phyloP scores from a whole-genome alignment of 2,797 vertebrate species.

The Spinibarbus caldwelli region DNA sequence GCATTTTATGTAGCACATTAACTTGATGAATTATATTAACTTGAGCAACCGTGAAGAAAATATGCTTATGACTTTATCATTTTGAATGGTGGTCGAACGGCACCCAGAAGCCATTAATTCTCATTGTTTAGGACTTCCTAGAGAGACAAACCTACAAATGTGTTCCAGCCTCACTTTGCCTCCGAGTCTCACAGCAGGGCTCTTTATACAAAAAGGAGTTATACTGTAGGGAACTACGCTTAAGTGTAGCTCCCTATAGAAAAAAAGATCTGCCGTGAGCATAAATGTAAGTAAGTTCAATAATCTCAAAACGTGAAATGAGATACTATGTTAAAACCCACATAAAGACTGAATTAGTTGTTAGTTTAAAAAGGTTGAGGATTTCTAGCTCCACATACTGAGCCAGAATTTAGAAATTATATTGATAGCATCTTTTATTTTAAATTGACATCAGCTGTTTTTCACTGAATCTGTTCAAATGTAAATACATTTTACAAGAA shows the following conservation, averaged over 20 bases:
- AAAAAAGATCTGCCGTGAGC: neutral
- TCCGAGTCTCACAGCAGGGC: conserved; percentile 1
- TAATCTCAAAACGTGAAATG: neutral
- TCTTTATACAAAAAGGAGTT: neutral
- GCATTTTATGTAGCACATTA: conserved; percentile 57
- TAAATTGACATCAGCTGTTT: too few species aligned
- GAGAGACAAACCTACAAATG: conserved; percentile 17
- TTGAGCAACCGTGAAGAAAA: conserved; percentile 56
- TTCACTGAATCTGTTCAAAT: too few species aligned
- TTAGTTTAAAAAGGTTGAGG: neutral
- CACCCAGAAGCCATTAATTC: conserved; percentile 33
- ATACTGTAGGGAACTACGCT: neutral
- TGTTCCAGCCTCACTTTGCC: neutral
- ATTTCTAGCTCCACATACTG: neutral
- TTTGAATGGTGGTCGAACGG: conserved; percentile 41
- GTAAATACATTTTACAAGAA: too few species aligned
- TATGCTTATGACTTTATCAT: conserved; percentile 54
- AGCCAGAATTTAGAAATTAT: neutral
- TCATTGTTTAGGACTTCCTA: conserved; percentile 41
- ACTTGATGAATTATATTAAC: conserved; percentile 65
- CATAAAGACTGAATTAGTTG: neutral
- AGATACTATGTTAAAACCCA: neutral
- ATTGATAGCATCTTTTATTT: neutral
- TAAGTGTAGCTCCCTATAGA: neutral
- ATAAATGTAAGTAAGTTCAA: neutral